Evolutionary conservation across 2,888 invertebrate species (phyloP).

Genomic region (Noctua fimbriata): DNA sequence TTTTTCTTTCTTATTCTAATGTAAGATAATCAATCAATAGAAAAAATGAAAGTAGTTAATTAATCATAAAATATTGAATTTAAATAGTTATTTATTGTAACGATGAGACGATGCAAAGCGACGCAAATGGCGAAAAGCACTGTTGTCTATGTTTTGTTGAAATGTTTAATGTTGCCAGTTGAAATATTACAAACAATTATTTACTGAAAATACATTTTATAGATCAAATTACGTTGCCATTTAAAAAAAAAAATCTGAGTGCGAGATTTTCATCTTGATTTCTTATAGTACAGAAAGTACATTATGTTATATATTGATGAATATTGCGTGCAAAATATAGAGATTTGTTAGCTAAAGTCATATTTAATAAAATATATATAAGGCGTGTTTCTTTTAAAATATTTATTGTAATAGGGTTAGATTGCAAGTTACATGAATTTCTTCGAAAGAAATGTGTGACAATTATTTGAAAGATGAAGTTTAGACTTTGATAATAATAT

Average conservation of each 20-base stretch:
- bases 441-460: conserved; percentile 58
- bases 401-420: conserved; percentile 56
- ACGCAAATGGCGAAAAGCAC: conserved; percentile 79
- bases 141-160: conserved; percentile 70
- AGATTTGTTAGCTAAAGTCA: conserved; percentile 60
- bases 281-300: conserved; percentile 47
- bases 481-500: conserved; percentile 27
- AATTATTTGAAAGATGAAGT: conserved; percentile 32
- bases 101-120: conserved; percentile 65
- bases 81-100: conserved; percentile 68
- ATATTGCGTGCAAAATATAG: conserved; percentile 48
- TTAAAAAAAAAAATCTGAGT: conserved; percentile 51
- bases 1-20: conserved; percentile 34
- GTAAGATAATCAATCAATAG: conserved; percentile 66
- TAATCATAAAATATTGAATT: conserved; percentile 76
- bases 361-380: conserved; percentile 54
- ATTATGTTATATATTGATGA: conserved; percentile 50
- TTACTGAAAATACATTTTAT: conserved; percentile 62
- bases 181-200: conserved; percentile 64
- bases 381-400: conserved; percentile 58
- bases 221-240: conserved; percentile 63
- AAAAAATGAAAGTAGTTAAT: conserved; percentile 70
- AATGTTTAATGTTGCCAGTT: conserved; percentile 72
- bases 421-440: conserved; percentile 50
- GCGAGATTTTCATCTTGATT: conserved; percentile 48